A percentile compares a stretch with the other conserved stretches of the same genome.
phyloP scores from a whole-genome alignment of 2,888 invertebrate species.

The Pyrrhia umbra region DNA sequence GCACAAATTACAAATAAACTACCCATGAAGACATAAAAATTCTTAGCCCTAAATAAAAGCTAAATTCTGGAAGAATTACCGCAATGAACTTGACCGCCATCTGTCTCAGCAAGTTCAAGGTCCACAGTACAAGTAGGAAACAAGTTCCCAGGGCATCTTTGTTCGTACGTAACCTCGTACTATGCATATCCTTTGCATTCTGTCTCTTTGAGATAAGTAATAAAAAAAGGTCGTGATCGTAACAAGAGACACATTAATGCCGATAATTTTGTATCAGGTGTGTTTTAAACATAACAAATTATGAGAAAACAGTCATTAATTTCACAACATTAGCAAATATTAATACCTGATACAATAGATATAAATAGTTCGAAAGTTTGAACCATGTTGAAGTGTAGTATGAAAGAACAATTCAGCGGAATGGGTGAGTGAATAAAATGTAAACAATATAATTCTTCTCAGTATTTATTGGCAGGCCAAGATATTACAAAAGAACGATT shows the following conservation, averaged over 20 bases:
- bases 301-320: slow-evolving; percentile 4
- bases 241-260: too few species aligned
- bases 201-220: neutral
- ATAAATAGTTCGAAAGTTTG: neutral
- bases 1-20: too few species aligned
- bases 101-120: slow-evolving; percentile 22
- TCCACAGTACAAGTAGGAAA: slow-evolving; percentile 14
- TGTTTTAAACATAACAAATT: slow-evolving; percentile 3
- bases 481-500: slow-evolving; percentile 5
- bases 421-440: slow-evolving; percentile 53
- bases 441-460: slow-evolving; percentile 51
- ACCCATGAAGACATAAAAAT: too few species aligned
- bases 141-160: slow-evolving; percentile 13
- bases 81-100: slow-evolving; percentile 16
- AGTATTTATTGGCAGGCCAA: slow-evolving; percentile 63
- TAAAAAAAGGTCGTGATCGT: neutral
- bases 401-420: neutral
- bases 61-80: neutral
- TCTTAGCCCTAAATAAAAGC: neutral
- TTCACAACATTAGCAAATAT: slow-evolving; percentile 1
- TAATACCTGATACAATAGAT: neutral
- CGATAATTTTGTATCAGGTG: neutral
- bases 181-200: neutral
- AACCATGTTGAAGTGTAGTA: neutral
- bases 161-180: neutral